Evolutionary conservation across 2,888 invertebrate genomes (phyloP), one percentile per base, ranked within the genome.

Genomic region (Odontothrips loti): DNA sequence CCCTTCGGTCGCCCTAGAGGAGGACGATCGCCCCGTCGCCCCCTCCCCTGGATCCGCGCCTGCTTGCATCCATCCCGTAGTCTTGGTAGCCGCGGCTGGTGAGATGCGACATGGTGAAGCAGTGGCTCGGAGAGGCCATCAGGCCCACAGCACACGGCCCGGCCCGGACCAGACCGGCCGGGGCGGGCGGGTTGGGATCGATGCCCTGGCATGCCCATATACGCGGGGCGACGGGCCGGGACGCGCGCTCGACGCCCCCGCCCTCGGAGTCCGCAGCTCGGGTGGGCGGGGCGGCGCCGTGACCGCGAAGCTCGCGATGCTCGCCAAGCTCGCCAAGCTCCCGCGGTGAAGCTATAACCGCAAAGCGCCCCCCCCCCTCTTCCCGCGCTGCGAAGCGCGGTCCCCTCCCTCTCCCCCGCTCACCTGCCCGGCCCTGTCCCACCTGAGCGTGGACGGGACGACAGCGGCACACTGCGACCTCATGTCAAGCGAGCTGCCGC

Each of bases 151-250:
- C n/a, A n/a, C 34, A 43, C 34, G 34, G 34, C 34, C 3, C 34
- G 34, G 34, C 34, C 2, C 34, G 34, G n/a, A n/a, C n/a, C n/a
- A n/a, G n/a, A n/a, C n/a, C n/a, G 20, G 68, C 68, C 68, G 51
- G 20, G 68, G 23, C 68, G 11, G 9, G 68, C 68, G 68, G 27
- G 68, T 23, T 27, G 68, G 68, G 68, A 75, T 75, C 68, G 68
- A 75, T 75, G 68, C 68, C 68, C 68, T 75, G 68, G 68, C 68
- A 75, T 75, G 68, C 68, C 68, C 68, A 75, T 75, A 75, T 75
- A 75, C 68, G 68, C 68, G 68, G n/a, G 15, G 6, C 58, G 6
- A 15, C 58, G 27, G 68, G 68, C 68, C 68, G 12, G 68, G 68
- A n/a, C 68, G 34, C 68, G 68, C 68, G 68, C 68, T 75, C 68